A percentile compares a stretch with the other conserved stretches of the same genome.
These are phyloP conservation scores for Heteromyza rotundicornis DNA, from an alignment of 2,888 invertebrate species.

Conservation along the genomic window DNA sequence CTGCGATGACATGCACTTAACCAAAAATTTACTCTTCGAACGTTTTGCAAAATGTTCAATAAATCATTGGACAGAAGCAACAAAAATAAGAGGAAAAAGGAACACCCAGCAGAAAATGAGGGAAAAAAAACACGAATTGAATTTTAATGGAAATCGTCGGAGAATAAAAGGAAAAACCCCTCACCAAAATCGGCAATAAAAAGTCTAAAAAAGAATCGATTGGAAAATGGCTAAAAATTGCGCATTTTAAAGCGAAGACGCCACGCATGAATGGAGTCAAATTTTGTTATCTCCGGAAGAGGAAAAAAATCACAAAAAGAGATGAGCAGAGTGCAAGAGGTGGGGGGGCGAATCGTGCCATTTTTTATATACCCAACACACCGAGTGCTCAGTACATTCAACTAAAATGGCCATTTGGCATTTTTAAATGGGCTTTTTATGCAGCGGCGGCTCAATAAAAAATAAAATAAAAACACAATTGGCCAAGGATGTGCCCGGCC, in stretches of 20 bases:
- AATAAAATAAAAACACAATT: constrained; percentile 36
- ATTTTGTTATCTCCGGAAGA: constrained; percentile 45
- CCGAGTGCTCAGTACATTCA: background rate
- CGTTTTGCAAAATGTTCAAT: constrained; percentile 44
- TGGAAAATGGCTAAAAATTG: constrained; percentile 37
- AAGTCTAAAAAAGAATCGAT: constrained; percentile 15
- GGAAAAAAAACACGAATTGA: constrained; percentile 37
- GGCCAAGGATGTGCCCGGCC: constrained; percentile 30
- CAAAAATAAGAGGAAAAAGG: background rate
- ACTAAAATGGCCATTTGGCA: constrained; percentile 9
- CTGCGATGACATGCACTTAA: constrained; percentile 56
- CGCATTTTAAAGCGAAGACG: constrained; percentile 39
- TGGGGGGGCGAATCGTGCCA: too few relatives aligned
- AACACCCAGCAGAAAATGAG: background rate
- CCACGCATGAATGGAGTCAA: constrained; percentile 51
- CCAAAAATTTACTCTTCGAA: constrained; percentile 41
- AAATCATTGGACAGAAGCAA: constrained; percentile 34
- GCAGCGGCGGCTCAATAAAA: constrained; percentile 44
- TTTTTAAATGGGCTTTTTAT: constrained; percentile 53
- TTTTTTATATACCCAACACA: background rate
- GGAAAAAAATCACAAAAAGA: too few relatives aligned
- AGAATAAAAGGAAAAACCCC: constrained; percentile 53
- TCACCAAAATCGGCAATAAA: constrained; percentile 36
- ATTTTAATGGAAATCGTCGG: constrained; percentile 55
- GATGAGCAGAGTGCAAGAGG: too few relatives aligned